Evolutionary conservation across 2,888 invertebrate species (phyloP).

Genomic region (Hypomecis atomaria): DNA sequence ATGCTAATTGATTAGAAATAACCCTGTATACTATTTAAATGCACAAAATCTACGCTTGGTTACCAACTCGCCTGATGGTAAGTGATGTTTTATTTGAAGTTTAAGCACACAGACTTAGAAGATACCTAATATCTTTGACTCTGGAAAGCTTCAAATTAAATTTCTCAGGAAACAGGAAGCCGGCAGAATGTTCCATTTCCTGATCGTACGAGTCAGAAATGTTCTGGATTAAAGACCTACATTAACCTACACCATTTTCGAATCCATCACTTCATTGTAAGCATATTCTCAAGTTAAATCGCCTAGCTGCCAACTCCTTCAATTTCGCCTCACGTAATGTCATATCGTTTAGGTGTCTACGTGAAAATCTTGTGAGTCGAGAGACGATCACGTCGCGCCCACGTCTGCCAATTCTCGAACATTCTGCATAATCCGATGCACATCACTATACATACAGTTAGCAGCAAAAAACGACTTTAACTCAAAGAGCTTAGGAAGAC

Average conservation of each 20-base stretch:
- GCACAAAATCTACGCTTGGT: too few species aligned
- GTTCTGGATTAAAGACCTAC: conserved; percentile 1
- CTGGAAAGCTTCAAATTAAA: too few species aligned
- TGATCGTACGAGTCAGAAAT: too few species aligned
- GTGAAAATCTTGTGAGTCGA: conserved; percentile 48
- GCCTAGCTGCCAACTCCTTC: conserved; percentile 35
- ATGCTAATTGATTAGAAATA: too few species aligned
- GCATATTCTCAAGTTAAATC: conserved; percentile 25
- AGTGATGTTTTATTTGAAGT: too few species aligned
- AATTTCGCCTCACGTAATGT: conserved; percentile 50
- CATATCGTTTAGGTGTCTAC: conserved; percentile 52
- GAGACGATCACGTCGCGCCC: conserved; percentile 58
- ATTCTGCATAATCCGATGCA: conserved; percentile 59
- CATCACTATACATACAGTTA: conserved; percentile 36
- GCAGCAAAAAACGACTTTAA: conserved; percentile 27
- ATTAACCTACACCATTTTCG: conserved; percentile 9
- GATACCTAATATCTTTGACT: too few species aligned
- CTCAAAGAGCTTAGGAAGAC: conserved; percentile 20
- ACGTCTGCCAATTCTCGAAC: conserved; percentile 64
- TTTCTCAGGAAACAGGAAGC: too few species aligned
- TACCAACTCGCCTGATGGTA: too few species aligned
- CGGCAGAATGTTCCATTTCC: too few species aligned
- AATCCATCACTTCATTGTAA: conserved; percentile 18
- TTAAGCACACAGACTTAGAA: too few species aligned
- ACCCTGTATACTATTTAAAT: too few species aligned